A percentile compares a stretch with the other conserved stretches of the same genome.
Conservation (phyloP, 2,888 invertebrate genomes). For the Tetramorium bicarinatum region DNA sequence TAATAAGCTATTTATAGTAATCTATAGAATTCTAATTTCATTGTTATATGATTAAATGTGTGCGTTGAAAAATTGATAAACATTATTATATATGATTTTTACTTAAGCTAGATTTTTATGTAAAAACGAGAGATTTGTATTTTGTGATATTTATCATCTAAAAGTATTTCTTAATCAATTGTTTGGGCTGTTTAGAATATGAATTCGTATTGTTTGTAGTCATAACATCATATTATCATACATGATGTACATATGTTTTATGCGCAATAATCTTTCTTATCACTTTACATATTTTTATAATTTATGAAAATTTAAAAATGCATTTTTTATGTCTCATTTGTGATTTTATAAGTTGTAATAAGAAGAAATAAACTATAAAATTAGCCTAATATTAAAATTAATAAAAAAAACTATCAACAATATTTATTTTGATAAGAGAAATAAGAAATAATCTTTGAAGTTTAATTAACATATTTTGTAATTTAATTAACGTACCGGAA, state of each 20-base stretch:
- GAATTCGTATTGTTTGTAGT: slow-evolving; percentile 70
- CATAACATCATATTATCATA: slow-evolving; percentile 76
- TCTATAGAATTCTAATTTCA: not conserved
- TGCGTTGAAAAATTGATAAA: slow-evolving; percentile 46
- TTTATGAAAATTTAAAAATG: not conserved
- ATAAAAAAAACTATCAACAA: not conserved
- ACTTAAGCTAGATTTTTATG: slow-evolving; percentile 61
- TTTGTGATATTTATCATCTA: slow-evolving; percentile 73
- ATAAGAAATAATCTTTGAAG: not conserved
- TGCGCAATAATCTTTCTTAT: slow-evolving; percentile 28
- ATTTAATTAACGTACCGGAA: not conserved
- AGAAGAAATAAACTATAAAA: not conserved
- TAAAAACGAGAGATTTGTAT: slow-evolving; percentile 70
- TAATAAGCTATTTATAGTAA: too few relatives aligned
- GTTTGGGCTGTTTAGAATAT: slow-evolving; percentile 73
- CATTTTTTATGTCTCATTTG: not conserved
- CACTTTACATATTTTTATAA: slow-evolving; percentile 14
- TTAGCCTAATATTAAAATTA: not conserved
- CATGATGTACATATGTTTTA: not conserved
- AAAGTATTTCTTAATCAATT: slow-evolving; percentile 75
- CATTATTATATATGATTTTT: slow-evolving; percentile 57
- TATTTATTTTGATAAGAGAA: not conserved
- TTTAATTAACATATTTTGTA: not conserved
- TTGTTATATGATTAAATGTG: slow-evolving; percentile 5
- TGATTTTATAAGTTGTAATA: not conserved